phyloP scores from a whole-genome alignment of 2,113 vertebrate species.

The Leptodactylus fuscus region DNA sequence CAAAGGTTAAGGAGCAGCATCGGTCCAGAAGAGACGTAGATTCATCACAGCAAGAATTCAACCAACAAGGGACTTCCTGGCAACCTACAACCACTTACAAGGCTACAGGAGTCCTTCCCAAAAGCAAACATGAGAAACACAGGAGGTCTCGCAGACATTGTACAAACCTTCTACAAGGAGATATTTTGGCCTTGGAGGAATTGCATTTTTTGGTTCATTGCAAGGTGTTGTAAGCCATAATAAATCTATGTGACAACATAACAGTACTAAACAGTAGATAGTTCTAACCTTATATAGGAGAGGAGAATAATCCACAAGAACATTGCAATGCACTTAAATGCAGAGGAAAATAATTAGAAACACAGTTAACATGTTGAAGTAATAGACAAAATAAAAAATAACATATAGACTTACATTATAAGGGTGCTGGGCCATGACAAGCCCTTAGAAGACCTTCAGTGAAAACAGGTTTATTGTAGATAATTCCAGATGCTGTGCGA shows the following conservation, averaged over 20 bases:
- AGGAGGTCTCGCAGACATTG: conserved; percentile 12
- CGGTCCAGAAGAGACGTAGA: conserved; percentile 11
- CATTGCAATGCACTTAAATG: too few species aligned
- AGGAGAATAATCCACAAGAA: background rate
- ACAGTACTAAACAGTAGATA: background rate
- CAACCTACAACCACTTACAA: conserved; percentile 1
- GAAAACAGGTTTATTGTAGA: background rate
- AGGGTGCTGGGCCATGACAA: background rate
- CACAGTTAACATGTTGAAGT: background rate
- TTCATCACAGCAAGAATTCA: background rate
- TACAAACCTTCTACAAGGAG: conserved; percentile 13
- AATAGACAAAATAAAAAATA: background rate
- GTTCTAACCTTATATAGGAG: background rate
- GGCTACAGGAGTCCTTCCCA: background rate
- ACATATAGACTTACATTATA: background rate
- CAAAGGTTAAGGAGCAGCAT: conserved; percentile 25
- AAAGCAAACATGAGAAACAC: conserved; percentile 25
- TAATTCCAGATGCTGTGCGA: background rate
- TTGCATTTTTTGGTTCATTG: conserved; percentile 36
- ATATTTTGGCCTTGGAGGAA: conserved; percentile 36
- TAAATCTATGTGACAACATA: conserved; percentile 52
- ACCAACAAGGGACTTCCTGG: conserved; percentile 27
- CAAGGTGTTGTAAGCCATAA: conserved; percentile 22
- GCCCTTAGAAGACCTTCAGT: background rate
- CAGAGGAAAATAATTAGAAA: background rate